Evolutionary conservation across 2,113 vertebrate species (phyloP).

Genomic region (Pseudopodoces humilis): DNA sequence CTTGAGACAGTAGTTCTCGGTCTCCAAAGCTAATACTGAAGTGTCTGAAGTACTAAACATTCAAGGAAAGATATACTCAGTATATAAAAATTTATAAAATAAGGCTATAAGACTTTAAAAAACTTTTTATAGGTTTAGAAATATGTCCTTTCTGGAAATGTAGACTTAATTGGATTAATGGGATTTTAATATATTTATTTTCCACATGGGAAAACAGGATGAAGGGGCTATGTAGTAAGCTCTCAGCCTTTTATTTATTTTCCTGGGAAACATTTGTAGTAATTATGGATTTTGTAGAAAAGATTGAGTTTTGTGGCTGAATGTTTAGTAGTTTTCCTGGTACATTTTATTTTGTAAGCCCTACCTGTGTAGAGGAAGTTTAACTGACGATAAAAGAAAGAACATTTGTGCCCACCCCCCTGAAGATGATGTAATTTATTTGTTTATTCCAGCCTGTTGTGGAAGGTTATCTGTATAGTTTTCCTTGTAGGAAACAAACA

Average conservation of each 20-base stretch:
- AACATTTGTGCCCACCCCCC: not conserved
- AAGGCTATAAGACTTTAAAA: not conserved
- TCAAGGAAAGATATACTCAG: not conserved
- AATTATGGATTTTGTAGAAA: not conserved
- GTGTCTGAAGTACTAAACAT: not conserved
- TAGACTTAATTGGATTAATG: not conserved
- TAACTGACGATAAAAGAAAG: not conserved
- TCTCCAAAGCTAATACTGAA: not conserved
- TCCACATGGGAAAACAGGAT: not conserved
- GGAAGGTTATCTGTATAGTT: not conserved
- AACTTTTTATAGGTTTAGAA: not conserved
- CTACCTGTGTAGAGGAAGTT: not conserved
- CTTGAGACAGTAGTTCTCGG: not conserved
- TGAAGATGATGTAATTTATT: not conserved
- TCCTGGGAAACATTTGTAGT: not conserved
- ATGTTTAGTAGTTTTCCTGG: not conserved
- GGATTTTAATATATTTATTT: not conserved
- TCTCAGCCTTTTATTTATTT: not conserved
- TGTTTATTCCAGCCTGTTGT: not conserved
- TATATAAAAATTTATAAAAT: not conserved
- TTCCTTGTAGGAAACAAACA: not conserved
- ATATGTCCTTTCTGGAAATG: not conserved
- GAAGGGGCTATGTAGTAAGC: not conserved
- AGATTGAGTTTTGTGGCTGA: not conserved
- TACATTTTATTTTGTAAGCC: not conserved